Conservation (phyloP, 2,888 invertebrate genomes). For the Drosophila colorata region DNA sequence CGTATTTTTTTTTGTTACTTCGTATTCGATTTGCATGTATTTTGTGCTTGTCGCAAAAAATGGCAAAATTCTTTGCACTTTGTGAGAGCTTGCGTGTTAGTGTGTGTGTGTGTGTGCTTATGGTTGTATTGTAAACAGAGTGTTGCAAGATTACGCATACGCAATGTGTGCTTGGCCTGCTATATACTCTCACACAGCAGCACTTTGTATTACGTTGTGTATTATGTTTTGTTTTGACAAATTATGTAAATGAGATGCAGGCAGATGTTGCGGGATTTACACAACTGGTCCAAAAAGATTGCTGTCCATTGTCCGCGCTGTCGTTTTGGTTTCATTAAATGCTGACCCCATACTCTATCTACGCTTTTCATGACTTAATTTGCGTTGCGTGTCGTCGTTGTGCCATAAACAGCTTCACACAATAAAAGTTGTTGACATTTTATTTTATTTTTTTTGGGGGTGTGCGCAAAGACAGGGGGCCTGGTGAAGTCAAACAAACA, state of each 20-base stretch:
- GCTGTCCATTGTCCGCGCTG: constrained; percentile 37
- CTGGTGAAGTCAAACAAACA: constrained; percentile 67
- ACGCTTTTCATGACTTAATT: constrained; percentile 73
- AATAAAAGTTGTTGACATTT: constrained; percentile 78
- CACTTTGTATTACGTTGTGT: constrained; percentile 72
- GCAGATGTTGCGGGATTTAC: constrained; percentile 40
- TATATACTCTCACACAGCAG: constrained; percentile 24
- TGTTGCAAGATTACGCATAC: constrained; percentile 77
- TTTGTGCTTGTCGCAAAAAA: constrained; percentile 58
- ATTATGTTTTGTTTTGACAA: constrained; percentile 74
- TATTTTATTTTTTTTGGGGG: constrained; percentile 13
- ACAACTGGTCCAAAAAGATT: constrained; percentile 24
- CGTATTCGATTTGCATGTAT: constrained; percentile 72
- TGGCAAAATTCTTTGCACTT: constrained; percentile 55
- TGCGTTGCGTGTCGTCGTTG: constrained; percentile 63
- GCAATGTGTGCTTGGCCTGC: constrained; percentile 57
- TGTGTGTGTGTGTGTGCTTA: constrained; percentile 31
- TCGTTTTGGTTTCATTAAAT: constrained; percentile 46
- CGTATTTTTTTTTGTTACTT: constrained; percentile 39
- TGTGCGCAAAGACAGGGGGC: neutral
- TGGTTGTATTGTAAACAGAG: constrained; percentile 32
- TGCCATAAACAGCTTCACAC: constrained; percentile 76
- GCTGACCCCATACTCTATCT: constrained; percentile 26
- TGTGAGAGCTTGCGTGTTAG: constrained; percentile 31
- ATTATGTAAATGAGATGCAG: constrained; percentile 74